Evolutionary conservation across 2,113 vertebrate genomes (phyloP).

Genomic region (Pogona vitticeps): DNA sequence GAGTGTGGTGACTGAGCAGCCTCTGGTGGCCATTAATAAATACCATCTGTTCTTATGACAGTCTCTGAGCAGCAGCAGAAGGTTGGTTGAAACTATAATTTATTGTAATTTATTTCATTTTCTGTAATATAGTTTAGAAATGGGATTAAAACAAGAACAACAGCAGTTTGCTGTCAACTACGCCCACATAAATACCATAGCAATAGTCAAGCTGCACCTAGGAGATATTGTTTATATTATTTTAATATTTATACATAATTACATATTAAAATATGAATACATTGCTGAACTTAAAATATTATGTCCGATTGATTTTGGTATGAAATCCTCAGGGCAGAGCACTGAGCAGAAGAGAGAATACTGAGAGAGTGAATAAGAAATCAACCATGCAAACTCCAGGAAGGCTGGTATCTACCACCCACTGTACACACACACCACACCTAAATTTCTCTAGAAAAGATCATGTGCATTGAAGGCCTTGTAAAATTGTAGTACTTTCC

Average conservation of each 20-base stretch:
- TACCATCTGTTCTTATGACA: slow-evolving; percentile 48
- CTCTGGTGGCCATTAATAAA: slow-evolving; percentile 63
- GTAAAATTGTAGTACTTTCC: too few relatives aligned
- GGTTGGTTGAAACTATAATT: background rate
- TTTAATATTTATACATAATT: background rate
- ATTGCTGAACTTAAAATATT: background rate
- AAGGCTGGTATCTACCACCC: background rate
- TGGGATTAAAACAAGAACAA: background rate
- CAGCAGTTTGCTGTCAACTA: accelerated
- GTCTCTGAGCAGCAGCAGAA: background rate
- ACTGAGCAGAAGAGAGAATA: background rate
- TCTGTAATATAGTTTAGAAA: background rate
- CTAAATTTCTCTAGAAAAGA: too few relatives aligned
- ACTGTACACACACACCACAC: too few relatives aligned
- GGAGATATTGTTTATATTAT: background rate
- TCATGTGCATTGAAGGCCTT: too few relatives aligned
- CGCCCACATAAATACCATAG: background rate
- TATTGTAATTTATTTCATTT: background rate
- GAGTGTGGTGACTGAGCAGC: slow-evolving; percentile 51
- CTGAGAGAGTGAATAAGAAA: background rate
- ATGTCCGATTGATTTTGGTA: background rate
- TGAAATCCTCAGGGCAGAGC: background rate
- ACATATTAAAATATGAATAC: background rate
- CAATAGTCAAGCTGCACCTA: too few relatives aligned
- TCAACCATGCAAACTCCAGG: background rate